These are phyloP conservation scores for Tenodera sinensis DNA, from an alignment of 2,888 invertebrate species.

Conservation along the genomic window DNA sequence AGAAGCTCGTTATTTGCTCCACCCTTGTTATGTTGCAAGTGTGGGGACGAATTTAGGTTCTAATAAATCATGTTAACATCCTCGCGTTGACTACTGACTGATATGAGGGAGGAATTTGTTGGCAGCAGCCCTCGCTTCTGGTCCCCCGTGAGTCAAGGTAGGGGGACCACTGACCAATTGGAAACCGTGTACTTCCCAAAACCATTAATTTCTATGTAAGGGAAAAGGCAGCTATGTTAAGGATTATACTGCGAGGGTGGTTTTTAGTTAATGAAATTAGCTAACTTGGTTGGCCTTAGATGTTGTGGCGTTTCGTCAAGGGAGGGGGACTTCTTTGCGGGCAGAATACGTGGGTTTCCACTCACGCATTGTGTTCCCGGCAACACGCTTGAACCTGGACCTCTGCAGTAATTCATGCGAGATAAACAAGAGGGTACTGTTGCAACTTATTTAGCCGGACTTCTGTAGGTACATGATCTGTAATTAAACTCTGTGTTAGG, in stretches of 20 bases:
- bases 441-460: neutral
- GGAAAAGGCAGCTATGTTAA: neutral
- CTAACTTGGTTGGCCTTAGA: neutral
- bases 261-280: neutral
- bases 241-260: neutral
- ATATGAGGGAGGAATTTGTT: constrained; percentile 16
- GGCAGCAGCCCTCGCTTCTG: constrained; percentile 4
- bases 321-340: neutral
- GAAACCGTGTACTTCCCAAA: constrained; percentile 16
- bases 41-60: constrained; percentile 12
- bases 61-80: constrained; percentile 27
- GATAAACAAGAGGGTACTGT: neutral
- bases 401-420: neutral
- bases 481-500: too few relatives aligned
- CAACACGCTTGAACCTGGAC: neutral
- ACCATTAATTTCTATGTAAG: constrained; percentile 9
- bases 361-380: neutral
- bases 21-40: constrained; percentile 14
- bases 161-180: constrained; percentile 22
- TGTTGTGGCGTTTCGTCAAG: neutral
- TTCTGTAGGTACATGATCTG: too few relatives aligned
- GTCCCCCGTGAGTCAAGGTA: neutral
- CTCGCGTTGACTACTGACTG: constrained; percentile 15
- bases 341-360: neutral
- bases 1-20: constrained; percentile 22